These are phyloP conservation scores for Oxyteleia sp. DNA, from an alignment of 2,888 invertebrate species.

Conservation along the genomic window DNA sequence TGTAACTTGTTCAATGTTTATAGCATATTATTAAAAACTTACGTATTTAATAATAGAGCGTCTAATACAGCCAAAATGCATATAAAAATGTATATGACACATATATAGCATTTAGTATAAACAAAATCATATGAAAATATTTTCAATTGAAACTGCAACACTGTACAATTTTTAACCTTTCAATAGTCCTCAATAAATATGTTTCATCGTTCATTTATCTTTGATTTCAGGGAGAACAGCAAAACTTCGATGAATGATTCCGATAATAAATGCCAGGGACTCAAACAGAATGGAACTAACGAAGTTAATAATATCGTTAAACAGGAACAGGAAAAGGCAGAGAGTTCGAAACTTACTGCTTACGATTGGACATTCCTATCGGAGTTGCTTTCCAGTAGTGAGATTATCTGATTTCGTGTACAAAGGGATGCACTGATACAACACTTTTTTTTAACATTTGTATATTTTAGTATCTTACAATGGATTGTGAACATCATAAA, in stretches of 20 bases:
- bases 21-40: too few relatives aligned
- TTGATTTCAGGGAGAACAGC: constrained; percentile 32
- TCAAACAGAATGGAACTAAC: constrained; percentile 15
- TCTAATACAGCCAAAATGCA: too few relatives aligned
- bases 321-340: constrained; percentile 69
- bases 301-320: constrained; percentile 35
- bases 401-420: constrained; percentile 42
- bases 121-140: too few relatives aligned
- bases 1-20: too few relatives aligned
- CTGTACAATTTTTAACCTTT: too few relatives aligned
- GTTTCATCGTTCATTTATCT: constrained; percentile 33
- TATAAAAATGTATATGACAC: too few relatives aligned
- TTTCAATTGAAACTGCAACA: too few relatives aligned
- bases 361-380: constrained; percentile 83
- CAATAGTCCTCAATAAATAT: neutral
- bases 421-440: constrained; percentile 16
- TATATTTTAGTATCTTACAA: constrained; percentile 27
- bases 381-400: constrained; percentile 80
- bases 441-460: neutral
- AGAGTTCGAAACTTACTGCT: constrained; percentile 75
- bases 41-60: too few relatives aligned
- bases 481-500: neutral
- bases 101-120: too few relatives aligned
- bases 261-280: constrained; percentile 49
- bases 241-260: constrained; percentile 51